These are phyloP conservation scores for Megaceryle alcyon DNA, from an alignment of 2,797 vertebrate genomes.

Conservation along the genomic window DNA sequence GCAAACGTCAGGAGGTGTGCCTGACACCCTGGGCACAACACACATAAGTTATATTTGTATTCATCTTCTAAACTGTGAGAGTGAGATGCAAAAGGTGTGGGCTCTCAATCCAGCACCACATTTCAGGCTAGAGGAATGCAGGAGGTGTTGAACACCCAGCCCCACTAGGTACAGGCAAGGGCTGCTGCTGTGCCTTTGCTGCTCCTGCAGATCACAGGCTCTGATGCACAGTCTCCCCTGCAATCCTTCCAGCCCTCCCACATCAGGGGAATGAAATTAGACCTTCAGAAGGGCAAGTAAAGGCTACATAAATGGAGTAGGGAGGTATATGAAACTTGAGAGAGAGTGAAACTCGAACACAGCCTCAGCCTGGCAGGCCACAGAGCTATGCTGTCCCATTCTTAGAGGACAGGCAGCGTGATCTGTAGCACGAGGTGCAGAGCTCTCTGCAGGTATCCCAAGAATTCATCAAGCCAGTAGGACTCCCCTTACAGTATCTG, in stretches of 20 bases:
- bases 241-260: neutral
- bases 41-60: neutral
- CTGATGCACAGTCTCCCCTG: neutral
- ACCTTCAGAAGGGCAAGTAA: slow-evolving; percentile 54
- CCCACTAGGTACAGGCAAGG: fast-evolving
- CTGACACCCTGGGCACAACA: neutral
- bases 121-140: neutral
- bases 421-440: slow-evolving; percentile 44
- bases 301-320: neutral
- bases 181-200: neutral
- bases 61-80: neutral
- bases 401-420: slow-evolving; percentile 11
- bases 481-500: slow-evolving; percentile 47
- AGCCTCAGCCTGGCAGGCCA: neutral
- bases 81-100: neutral
- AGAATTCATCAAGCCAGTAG: neutral
- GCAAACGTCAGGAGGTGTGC: neutral
- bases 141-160: fast-evolving
- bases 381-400: neutral
- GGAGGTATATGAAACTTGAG: slow-evolving; percentile 29
- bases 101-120: fast-evolving
- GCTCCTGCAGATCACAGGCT: neutral
- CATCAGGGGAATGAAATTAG: neutral
- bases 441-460: slow-evolving; percentile 17
- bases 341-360: neutral